phyloP scores from a whole-genome alignment of 2,888 invertebrate species.

The Hypomecis atomaria region DNA sequence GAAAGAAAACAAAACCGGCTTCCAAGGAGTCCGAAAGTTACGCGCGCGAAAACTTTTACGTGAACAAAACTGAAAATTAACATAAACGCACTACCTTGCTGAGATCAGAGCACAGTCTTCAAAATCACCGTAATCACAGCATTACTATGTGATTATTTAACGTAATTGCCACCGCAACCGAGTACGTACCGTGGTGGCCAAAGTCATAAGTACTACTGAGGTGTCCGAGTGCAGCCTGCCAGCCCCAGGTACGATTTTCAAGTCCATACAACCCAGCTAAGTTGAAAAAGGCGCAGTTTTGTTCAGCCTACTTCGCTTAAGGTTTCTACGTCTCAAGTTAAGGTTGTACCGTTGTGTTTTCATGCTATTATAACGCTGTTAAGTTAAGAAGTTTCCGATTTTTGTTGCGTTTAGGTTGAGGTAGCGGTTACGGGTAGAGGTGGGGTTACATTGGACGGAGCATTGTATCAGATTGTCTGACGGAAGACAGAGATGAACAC shows the following conservation, averaged over 20 bases:
- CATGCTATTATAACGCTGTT: constrained; percentile 11
- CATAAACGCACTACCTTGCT: constrained; percentile 54
- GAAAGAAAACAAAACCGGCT: constrained; percentile 41
- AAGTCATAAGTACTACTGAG: constrained; percentile 70
- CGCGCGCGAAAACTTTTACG: constrained; percentile 18
- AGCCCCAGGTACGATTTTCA: constrained; percentile 76
- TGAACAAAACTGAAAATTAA: constrained; percentile 34
- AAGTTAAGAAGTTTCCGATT: constrained; percentile 7
- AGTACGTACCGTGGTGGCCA: constrained; percentile 49
- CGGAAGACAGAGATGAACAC: constrained; percentile 71
- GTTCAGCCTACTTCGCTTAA: constrained; percentile 31
- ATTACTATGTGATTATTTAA: constrained; percentile 56
- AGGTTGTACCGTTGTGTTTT: constrained; percentile 24
- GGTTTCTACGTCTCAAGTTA: constrained; percentile 26
- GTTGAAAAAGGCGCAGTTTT: constrained; percentile 46
- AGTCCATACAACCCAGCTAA: constrained; percentile 61
- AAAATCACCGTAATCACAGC: constrained; percentile 66
- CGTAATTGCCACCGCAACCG: constrained; percentile 41
- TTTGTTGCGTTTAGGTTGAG: background rate
- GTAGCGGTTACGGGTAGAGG: constrained; percentile 1
- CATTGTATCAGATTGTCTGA: constrained; percentile 65
- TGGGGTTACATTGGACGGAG: constrained; percentile 50
- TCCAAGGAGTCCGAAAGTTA: constrained; percentile 14
- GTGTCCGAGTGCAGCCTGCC: constrained; percentile 43
- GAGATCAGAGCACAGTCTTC: constrained; percentile 65